Base-by-base conservation (phyloP, 2,888 invertebrate genomes). In the Tetramorium bicarinatum region DNA sequence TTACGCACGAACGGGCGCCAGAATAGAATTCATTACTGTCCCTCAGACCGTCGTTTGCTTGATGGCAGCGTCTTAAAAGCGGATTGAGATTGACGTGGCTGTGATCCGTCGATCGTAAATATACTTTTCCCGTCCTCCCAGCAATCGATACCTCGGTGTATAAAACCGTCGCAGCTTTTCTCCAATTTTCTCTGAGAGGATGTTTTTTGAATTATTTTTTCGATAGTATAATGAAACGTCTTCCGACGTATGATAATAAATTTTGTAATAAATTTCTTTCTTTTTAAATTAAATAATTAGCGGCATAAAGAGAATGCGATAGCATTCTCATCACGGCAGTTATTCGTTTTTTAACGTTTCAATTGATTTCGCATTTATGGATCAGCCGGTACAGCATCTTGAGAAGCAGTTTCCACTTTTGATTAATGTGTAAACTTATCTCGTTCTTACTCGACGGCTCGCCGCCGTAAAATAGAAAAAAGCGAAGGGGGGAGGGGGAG, bases 1-100 rank as follows among this genome's bases (percentile, higher is more conserved):
- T 88, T 89, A 88, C 83, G 71, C 71, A 38, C 71, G 61, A 69
- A 38, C 71, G 62, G 81, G 83, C 82, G 88, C 61, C 18, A 71
- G 38, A 41, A 47, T 79, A 71, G 72, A 61, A 64, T 54, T 44
- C 59, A 76, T 49, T 47, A 29, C 71, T 49, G 18, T 79, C 52
- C n/a, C 62, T 80, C 61, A 38, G 69, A 71, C 44, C 29, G 64
- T 62, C 71, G 15, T 62, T 82, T 21, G 52, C 69, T 76, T 67
- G 64, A 82, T 29, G 25, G 82, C 82, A 62, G 64, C 62, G 54
- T 44, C 56, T 67, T 44, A 69, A 52, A 86, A 49, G 11, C 29
- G 9, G 41, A n/a, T 25, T 21, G 7, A 7, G 18, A 41, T 66
- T 21, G 38, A 52, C 34, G 38, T 13, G 38, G 38, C 13, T 15